Conservation (phyloP, 2,888 invertebrate genomes). For the Serripes groenlandicus region DNA sequence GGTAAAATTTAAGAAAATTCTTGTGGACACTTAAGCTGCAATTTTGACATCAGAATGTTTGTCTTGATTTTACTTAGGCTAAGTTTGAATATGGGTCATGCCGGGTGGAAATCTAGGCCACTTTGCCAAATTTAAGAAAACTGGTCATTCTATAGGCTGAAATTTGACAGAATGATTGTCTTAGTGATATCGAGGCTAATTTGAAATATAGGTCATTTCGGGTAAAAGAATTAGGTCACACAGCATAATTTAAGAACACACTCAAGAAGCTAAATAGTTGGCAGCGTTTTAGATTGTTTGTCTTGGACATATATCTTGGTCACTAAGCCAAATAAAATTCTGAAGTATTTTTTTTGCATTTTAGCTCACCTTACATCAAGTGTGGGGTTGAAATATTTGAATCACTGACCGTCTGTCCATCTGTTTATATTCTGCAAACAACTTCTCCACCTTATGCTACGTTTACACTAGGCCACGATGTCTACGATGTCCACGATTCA, state of each 20-base stretch:
- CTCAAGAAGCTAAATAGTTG: neutral
- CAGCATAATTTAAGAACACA: neutral
- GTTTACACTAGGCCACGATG: no score
- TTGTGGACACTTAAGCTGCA: neutral
- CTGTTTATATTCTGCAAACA: no score
- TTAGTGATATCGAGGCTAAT: neutral
- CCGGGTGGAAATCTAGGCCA: neutral
- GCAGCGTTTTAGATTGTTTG: no score
- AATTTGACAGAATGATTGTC: neutral
- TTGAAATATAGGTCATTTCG: neutral
- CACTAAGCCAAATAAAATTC: no score
- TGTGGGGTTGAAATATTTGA: no score
- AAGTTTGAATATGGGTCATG: neutral
- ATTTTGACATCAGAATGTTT: neutral
- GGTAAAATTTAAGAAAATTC: neutral
- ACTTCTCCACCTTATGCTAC: no score
- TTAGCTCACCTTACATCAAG: no score
- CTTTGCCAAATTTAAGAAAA: neutral
- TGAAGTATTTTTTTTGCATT: no score
- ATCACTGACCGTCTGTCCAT: no score
- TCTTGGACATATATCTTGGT: no score
- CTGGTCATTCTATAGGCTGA: neutral
- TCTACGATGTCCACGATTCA: no score
- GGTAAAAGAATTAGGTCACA: neutral
- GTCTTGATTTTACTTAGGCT: neutral